A percentile compares a stretch with the other conserved stretches of the same genome.
Evolutionary conservation across 2,113 vertebrate genomes (phyloP).

Genomic region (Brienomyrus brachyistius): DNA sequence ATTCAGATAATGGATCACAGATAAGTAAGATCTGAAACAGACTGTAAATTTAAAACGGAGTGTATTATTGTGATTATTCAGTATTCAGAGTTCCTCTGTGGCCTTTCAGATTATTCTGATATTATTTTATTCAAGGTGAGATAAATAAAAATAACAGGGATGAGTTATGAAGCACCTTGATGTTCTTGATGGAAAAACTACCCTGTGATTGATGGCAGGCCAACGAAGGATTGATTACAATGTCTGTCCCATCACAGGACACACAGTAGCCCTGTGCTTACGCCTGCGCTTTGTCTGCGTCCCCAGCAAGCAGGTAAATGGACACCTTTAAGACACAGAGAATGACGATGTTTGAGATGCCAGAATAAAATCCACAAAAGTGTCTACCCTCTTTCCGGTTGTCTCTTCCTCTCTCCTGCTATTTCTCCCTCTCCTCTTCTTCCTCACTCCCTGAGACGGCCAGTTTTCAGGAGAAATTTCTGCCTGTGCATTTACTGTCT

Average conservation of each 20-base stretch:
- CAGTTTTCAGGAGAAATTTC: slow-evolving; percentile 70
- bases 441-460: slow-evolving; percentile 13
- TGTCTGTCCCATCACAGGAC: not conserved
- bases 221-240: not conserved
- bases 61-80: not conserved
- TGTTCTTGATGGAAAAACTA: not conserved
- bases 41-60: not conserved
- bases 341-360: not conserved
- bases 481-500: slow-evolving; percentile 55
- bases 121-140: not conserved
- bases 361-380: not conserved
- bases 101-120: not conserved
- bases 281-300: not conserved
- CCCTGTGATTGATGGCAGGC: not conserved
- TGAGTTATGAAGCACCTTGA: not conserved
- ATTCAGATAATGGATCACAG: not conserved
- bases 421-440: not conserved
- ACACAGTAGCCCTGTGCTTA: not conserved
- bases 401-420: not conserved
- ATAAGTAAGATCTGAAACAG: not conserved
- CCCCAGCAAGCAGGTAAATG: not conserved
- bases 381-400: not conserved
- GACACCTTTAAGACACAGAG: not conserved
- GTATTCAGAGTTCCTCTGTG: not conserved
- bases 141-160: not conserved